Percentiles rank a stretch among this genome's conserved stretches.
Evolutionary conservation across 2,797 vertebrate genomes (phyloP).

Genomic region (Microhierax caerulescens): DNA sequence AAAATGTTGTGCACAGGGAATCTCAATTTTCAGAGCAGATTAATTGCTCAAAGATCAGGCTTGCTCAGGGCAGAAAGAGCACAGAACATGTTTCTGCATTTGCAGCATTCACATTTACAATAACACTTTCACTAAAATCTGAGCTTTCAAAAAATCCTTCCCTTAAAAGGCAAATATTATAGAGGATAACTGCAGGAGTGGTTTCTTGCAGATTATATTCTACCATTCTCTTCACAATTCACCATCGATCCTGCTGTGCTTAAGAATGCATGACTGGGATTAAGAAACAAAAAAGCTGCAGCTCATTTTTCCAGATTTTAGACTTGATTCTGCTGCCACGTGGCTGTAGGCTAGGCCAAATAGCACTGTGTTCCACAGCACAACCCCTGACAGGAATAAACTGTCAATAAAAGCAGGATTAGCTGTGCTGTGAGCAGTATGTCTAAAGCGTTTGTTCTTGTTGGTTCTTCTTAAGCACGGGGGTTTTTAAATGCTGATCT

Average conservation of each 20-base stretch:
- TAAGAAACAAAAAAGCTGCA: not conserved
- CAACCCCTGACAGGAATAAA: not conserved
- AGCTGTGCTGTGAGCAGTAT: not conserved
- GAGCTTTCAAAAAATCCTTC: not conserved
- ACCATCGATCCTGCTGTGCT: not conserved
- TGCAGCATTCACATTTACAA: not conserved
- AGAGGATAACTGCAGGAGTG: not conserved
- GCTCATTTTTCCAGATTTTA: not conserved
- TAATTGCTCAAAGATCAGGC: constrained; percentile 33
- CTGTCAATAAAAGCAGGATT: no score
- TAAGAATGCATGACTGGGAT: not conserved
- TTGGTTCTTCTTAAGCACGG: not conserved
- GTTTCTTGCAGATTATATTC: not conserved
- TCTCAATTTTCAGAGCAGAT: constrained; percentile 54
- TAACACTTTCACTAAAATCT: not conserved
- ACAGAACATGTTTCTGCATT: not conserved
- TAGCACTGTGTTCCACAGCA: not conserved
- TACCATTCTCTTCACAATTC: not conserved
- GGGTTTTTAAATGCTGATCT: not conserved
- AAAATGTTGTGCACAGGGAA: constrained; percentile 27
- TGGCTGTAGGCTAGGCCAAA: not conserved
- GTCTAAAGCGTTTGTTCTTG: not conserved
- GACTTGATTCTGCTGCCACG: not conserved
- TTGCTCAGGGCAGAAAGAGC: constrained; percentile 1
- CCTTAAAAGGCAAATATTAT: not conserved